A percentile compares a stretch with the other conserved stretches of the same genome.
Evolutionary conservation across 2,888 invertebrate species (phyloP).

Genomic region (Clepsis dumicolana): DNA sequence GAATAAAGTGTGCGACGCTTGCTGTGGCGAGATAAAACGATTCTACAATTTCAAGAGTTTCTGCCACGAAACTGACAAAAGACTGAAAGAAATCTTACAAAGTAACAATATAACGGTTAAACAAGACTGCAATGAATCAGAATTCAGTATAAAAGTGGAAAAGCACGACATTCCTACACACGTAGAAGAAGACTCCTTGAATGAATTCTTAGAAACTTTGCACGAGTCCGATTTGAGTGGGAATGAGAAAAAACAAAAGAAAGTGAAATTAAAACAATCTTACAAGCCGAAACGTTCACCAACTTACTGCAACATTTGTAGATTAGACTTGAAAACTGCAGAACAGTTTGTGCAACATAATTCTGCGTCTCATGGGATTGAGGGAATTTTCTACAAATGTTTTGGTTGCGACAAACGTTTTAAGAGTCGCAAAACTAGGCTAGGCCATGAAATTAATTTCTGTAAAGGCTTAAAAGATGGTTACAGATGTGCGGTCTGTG

Average conservation of each 20-base stretch:
- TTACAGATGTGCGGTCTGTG: slow-evolving; percentile 69
- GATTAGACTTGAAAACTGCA: slow-evolving; percentile 57
- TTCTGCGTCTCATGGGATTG: slow-evolving; percentile 64
- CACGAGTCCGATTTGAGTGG: slow-evolving; percentile 46
- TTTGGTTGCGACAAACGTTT: slow-evolving; percentile 75
- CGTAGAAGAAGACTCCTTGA: slow-evolving; percentile 41
- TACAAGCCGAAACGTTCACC: slow-evolving; percentile 56
- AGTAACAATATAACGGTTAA: slow-evolving; percentile 45
- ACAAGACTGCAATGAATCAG: slow-evolving; percentile 24
- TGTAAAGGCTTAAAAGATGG: slow-evolving; percentile 74
- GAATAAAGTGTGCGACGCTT: slow-evolving; percentile 65
- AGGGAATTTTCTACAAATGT: slow-evolving; percentile 67
- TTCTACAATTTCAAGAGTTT: slow-evolving; percentile 69
- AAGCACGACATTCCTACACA: slow-evolving; percentile 39
- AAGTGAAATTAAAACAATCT: slow-evolving; percentile 51
- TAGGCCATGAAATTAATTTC: slow-evolving; percentile 67
- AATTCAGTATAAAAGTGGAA: slow-evolving; percentile 47
- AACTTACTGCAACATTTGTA: slow-evolving; percentile 70
- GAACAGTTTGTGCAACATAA: slow-evolving; percentile 63
- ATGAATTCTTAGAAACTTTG: slow-evolving; percentile 46
- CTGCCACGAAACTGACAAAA: slow-evolving; percentile 63
- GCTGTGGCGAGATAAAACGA: slow-evolving; percentile 62
- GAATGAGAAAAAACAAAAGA: slow-evolving; percentile 43
- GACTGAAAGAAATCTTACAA: slow-evolving; percentile 57
- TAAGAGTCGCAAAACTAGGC: slow-evolving; percentile 61